phyloP scores from a whole-genome alignment of 2,113 vertebrate genomes.

The Euleptes europaea region DNA sequence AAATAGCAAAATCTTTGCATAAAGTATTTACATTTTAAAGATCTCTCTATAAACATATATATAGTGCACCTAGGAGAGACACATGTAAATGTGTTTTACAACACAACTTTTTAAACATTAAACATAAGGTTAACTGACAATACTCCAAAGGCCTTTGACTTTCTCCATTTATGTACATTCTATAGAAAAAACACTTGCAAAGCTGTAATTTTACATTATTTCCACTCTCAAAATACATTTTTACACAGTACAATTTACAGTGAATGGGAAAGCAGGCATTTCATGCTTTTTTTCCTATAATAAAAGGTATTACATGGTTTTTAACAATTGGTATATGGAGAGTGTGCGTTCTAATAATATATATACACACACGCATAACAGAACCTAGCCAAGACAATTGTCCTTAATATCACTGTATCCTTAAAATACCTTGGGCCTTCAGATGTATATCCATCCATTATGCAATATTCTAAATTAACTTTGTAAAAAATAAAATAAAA shows the following conservation, averaged over 20 bases:
- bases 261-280: conserved; percentile 15
- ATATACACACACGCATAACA: conserved; percentile 7
- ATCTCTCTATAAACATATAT: conserved; percentile 77
- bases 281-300: conserved; percentile 39
- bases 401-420: neutral
- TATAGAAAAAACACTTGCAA: conserved; percentile 60
- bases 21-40: conserved; percentile 80
- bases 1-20: conserved; percentile 81
- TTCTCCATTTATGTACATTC: conserved; percentile 42
- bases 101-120: conserved; percentile 58
- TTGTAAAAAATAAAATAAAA: conserved; percentile 45
- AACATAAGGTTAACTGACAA: conserved; percentile 69
- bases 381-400: conserved; percentile 35
- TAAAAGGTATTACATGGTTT: conserved; percentile 7
- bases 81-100: conserved; percentile 63
- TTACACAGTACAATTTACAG: conserved; percentile 44
- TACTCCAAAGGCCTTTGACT: conserved; percentile 64
- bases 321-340: conserved; percentile 20
- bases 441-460: conserved; percentile 46
- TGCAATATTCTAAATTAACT: conserved; percentile 52
- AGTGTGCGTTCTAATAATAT: conserved; percentile 31
- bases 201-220: conserved; percentile 50
- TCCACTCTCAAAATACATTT: conserved; percentile 48
- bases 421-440: conserved; percentile 17
- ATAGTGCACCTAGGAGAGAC: conserved; percentile 72